Evolutionary conservation across 2,888 invertebrate species (phyloP).

Genomic region (Dolomedes plantarius): DNA sequence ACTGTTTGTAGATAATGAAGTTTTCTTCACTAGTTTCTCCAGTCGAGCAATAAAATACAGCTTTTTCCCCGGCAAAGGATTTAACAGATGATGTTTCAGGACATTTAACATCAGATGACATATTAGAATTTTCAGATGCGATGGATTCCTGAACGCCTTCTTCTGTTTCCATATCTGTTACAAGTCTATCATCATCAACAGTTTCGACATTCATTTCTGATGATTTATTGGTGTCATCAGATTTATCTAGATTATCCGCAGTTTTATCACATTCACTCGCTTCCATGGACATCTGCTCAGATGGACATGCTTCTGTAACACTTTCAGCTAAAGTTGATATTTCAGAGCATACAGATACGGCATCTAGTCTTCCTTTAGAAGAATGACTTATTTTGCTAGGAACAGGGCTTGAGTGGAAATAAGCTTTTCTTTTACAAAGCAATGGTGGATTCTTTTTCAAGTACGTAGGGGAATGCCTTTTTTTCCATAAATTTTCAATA

Average conservation of each 20-base stretch:
- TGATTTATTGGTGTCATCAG: not conserved
- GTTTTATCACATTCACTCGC: not conserved
- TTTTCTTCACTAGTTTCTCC: not conserved
- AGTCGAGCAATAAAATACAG: not conserved
- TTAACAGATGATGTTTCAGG: not conserved
- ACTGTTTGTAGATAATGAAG: not conserved
- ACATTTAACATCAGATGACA: not conserved
- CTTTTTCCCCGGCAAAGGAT: not conserved
- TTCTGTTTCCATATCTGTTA: not conserved
- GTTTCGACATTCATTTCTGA: not conserved
- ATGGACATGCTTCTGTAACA: not conserved
- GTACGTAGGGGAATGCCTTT: constrained; percentile 19
- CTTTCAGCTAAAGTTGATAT: not conserved
- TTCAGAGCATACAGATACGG: not conserved
- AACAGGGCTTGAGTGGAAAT: not conserved
- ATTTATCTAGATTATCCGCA: not conserved
- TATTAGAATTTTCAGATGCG: not conserved
- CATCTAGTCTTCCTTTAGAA: too few species aligned
- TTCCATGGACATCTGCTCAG: not conserved
- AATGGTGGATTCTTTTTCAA: constrained; percentile 36
- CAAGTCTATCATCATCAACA: not conserved
- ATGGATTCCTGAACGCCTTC: not conserved
- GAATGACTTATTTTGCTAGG: not conserved
- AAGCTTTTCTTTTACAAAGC: constrained; percentile 36
- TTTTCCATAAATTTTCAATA: constrained; percentile 38